Evolutionary conservation across 2,888 invertebrate genomes (phyloP), one percentile per base, ranked within the genome.

Genomic region (Caenorhabditis sinica): DNA sequence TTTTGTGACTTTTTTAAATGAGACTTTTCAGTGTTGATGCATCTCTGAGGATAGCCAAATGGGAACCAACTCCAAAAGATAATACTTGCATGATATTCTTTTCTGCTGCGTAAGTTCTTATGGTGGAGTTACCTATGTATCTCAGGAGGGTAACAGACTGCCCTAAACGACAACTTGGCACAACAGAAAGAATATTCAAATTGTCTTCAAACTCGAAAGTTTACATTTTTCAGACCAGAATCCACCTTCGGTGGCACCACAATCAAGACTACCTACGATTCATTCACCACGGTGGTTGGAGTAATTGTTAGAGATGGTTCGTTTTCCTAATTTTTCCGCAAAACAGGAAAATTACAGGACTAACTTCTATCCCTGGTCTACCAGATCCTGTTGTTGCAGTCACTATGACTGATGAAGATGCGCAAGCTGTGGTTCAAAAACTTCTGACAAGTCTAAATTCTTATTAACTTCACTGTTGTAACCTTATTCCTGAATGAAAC

Each of bases 291-390:
- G n/a, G 60, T 72, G 0, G 33, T 72, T 20, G 72, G 72, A 20
- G 72, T 45, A 1, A 0, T 60, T 11, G 33, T 72, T 20, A 60
- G 72, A 45, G 45, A 49, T 58, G n/a, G 9, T 25, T 28, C 33
- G 51, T 51, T 20, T n/a, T 51, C 1, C n/a, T n/a, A n/a, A n/a
- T n/a, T n/a, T n/a, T n/a, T n/a, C n/a, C n/a, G n/a, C n/a, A n/a
- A n/a, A n/a, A n/a, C n/a, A n/a, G n/a, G n/a, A n/a, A n/a, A n/a
- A n/a, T n/a, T n/a, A n/a, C 51, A 69, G 69, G 25, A 6, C 30
- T 49, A n/a, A 58, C 45, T n/a, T 71, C 58, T 4, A 72, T 72
- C 8, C 72, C 72, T 9, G 72, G 72, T 4, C 60, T 72, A 13
- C 60, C 60, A 0, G 60, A 72, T 28, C 8, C 53, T 1, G 28